phyloP scores from a whole-genome alignment of 2,113 vertebrate genomes.

The Pipa parva region DNA sequence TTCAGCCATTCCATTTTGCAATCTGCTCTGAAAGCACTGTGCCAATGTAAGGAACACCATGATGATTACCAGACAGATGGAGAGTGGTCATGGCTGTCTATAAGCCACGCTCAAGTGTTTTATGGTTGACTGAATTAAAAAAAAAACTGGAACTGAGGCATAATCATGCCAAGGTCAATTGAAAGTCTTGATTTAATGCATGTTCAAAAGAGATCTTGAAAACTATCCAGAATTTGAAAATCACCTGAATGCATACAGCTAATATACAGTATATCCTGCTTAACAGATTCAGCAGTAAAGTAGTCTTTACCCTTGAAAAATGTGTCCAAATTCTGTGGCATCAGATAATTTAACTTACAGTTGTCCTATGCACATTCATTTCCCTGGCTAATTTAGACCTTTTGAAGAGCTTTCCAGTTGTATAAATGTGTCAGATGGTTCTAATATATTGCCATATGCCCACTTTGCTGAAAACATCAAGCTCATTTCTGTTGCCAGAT shows the following conservation, averaged over 20 bases:
- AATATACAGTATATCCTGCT: background rate
- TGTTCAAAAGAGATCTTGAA: background rate
- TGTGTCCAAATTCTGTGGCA: background rate
- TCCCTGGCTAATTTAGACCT: constrained; percentile 5
- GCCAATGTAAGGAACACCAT: constrained; percentile 20
- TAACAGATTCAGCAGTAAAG: background rate
- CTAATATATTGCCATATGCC: constrained; percentile 38
- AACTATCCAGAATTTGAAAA: background rate
- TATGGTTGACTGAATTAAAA: constrained; percentile 37
- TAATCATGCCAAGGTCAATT: constrained; percentile 34
- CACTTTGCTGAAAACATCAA: constrained; percentile 15
- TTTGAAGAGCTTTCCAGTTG: constrained; percentile 20
- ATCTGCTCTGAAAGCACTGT: constrained; percentile 30
- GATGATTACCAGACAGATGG: constrained; percentile 32
- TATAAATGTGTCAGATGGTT: constrained; percentile 33
- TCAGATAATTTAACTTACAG: background rate
- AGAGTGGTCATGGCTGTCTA: constrained; percentile 30
- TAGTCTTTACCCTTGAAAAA: background rate
- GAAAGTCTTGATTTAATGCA: constrained; percentile 14
- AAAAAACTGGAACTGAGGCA: constrained; percentile 32
- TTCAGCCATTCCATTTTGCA: constrained; percentile 31
- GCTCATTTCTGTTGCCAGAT: constrained; percentile 19
- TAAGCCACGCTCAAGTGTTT: constrained; percentile 18
- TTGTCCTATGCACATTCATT: background rate
- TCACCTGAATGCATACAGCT: background rate